Conservation (phyloP, 2,113 vertebrate genomes). For the Stigmatopora argus region DNA sequence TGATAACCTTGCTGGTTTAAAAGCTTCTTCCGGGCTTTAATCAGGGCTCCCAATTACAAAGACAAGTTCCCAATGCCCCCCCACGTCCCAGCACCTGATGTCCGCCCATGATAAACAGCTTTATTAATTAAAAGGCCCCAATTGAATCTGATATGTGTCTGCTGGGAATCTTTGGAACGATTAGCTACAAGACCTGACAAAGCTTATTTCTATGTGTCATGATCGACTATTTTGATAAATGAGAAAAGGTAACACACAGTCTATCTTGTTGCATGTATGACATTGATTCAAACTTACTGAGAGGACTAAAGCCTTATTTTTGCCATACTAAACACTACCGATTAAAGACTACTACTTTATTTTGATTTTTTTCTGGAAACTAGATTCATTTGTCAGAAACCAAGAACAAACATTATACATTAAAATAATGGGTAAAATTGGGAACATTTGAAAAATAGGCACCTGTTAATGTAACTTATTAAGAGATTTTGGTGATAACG, state of each 20-base stretch:
- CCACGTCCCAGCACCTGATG: conserved; percentile 59
- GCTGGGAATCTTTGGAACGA: conserved; percentile 64
- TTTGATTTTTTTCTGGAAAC: not conserved
- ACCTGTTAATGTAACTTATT: too few species aligned
- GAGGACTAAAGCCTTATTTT: not conserved
- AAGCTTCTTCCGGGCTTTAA: conserved; percentile 70
- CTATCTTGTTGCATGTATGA: not conserved
- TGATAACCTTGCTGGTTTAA: conserved; percentile 77
- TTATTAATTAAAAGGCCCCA: conserved; percentile 76
- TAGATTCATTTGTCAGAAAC: too few species aligned
- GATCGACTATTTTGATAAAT: conserved; percentile 57
- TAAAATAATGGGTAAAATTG: too few species aligned
- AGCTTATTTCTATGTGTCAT: conserved; percentile 50
- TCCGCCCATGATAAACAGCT: conserved; percentile 69
- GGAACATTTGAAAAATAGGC: too few species aligned
- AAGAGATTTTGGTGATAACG: too few species aligned
- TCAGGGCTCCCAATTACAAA: conserved; percentile 73
- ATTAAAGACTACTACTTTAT: not conserved
- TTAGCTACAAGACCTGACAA: conserved; percentile 58
- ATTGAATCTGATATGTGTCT: conserved; percentile 73
- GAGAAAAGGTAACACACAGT: conserved; percentile 36
- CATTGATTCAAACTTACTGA: conserved; percentile 12
- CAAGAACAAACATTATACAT: too few species aligned
- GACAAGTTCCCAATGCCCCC: conserved; percentile 46
- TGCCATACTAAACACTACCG: not conserved